A percentile compares a stretch with the other conserved stretches of the same genome.
Conservation (phyloP, 2,888 invertebrate species). For the Aphodius sticticus region DNA sequence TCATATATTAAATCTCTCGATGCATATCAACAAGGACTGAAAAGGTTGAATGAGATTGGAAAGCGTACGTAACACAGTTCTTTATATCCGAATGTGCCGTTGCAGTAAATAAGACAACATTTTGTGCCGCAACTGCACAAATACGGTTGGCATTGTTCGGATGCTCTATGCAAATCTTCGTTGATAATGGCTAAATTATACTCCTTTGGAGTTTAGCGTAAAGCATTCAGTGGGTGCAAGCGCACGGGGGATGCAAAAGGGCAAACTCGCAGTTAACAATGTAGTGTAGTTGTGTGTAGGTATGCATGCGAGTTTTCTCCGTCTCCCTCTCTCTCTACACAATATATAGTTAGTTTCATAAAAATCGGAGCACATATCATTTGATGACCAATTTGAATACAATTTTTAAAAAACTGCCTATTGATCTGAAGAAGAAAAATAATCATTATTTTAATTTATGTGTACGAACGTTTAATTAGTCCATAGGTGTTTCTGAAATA, state of each 20-base stretch:
- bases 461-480: too few relatives aligned
- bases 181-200: constrained; percentile 23
- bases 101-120: not conserved
- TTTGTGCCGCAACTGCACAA: constrained; percentile 9
- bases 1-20: too few relatives aligned
- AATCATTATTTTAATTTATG: too few relatives aligned
- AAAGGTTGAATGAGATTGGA: too few relatives aligned
- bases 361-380: not conserved
- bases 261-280: constrained; percentile 7
- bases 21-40: too few relatives aligned
- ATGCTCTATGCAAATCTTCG: constrained; percentile 14
- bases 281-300: constrained; percentile 10
- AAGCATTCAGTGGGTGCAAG: constrained; percentile 9
- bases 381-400: not conserved
- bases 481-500: too few relatives aligned
- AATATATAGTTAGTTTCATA: not conserved
- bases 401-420: not conserved
- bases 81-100: not conserved
- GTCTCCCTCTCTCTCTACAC: not conserved
- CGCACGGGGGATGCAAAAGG: constrained; percentile 6
- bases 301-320: not conserved
- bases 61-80: not conserved
- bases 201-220: constrained; percentile 11
- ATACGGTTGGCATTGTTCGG: constrained; percentile 22
- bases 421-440: not conserved